Conservation (phyloP, 2,113 vertebrate species). For the Stictonetta naevosa region DNA sequence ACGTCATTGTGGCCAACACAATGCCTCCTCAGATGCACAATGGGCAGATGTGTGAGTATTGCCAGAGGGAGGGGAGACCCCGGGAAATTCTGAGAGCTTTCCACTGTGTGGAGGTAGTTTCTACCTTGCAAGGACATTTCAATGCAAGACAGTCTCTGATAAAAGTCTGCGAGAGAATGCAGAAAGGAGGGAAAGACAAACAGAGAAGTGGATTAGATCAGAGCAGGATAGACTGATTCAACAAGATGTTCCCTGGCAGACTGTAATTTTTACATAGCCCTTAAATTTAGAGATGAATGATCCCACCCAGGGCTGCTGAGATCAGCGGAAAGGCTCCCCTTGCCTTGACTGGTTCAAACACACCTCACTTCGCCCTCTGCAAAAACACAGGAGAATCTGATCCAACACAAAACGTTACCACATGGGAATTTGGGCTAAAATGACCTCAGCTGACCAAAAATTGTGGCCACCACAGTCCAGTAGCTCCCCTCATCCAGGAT, state of each 20-base stretch:
- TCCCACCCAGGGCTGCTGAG: background rate
- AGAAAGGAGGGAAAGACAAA: constrained; percentile 49
- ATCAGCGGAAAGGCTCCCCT: background rate
- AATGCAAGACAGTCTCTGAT: constrained; percentile 3
- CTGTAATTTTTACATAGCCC: background rate
- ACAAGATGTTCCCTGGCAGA: constrained; percentile 3
- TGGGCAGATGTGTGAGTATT: constrained; percentile 96
- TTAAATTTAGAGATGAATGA: background rate
- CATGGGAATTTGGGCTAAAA: background rate
- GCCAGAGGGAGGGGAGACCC: background rate
- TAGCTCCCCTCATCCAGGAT: background rate
- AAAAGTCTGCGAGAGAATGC: constrained; percentile 30
- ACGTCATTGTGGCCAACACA: constrained; percentile 91
- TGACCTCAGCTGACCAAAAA: background rate
- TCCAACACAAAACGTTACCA: background rate
- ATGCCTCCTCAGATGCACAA: constrained; percentile 93
- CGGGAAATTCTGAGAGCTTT: background rate
- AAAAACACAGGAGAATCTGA: background rate
- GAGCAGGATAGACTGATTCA: constrained; percentile 43
- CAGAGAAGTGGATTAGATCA: constrained; percentile 21
- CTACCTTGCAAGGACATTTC: background rate
- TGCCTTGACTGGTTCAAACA: background rate
- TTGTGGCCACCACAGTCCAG: background rate
- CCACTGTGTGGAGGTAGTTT: background rate
- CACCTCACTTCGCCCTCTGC: background rate